Evolutionary conservation across 2,888 invertebrate genomes (phyloP).

Genomic region (Caenorhabditis becei): DNA sequence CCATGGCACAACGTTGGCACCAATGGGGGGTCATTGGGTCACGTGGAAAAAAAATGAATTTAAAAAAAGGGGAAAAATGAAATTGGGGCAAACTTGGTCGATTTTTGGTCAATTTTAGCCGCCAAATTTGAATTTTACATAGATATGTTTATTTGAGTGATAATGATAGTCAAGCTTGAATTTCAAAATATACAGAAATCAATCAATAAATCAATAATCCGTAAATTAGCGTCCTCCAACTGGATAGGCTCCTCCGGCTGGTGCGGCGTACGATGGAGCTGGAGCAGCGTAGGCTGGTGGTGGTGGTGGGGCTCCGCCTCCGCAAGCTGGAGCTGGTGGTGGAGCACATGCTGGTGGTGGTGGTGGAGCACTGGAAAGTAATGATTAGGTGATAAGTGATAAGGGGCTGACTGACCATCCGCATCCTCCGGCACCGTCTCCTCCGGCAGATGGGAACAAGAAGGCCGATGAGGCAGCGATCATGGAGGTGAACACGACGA

Average conservation of each 20-base stretch:
- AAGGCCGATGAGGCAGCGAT: slow-evolving; percentile 60
- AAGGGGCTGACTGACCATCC: slow-evolving; percentile 46
- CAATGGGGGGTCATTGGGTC: too few species aligned
- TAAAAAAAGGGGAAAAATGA: too few species aligned
- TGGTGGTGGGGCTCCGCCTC: slow-evolving; percentile 55
- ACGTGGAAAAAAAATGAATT: too few species aligned
- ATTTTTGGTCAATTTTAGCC: too few species aligned
- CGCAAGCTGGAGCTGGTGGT: slow-evolving; percentile 57
- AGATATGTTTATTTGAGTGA: too few species aligned
- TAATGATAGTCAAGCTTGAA: too few species aligned
- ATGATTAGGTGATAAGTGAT: not conserved
- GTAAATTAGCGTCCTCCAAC: slow-evolving; percentile 53
- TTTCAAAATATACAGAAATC: slow-evolving; percentile 39
- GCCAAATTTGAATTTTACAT: too few species aligned
- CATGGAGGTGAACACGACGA: slow-evolving; percentile 55
- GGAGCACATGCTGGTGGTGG: slow-evolving; percentile 62
- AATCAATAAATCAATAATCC: not conserved
- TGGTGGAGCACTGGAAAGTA: slow-evolving; percentile 58
- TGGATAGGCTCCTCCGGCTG: slow-evolving; percentile 58
- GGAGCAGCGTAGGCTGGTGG: slow-evolving; percentile 55
- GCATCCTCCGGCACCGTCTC: slow-evolving; percentile 61
- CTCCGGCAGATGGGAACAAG: slow-evolving; percentile 62
- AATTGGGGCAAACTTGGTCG: too few species aligned
- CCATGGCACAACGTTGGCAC: too few species aligned
- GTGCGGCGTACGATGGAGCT: slow-evolving; percentile 45